These are phyloP conservation scores for Bujurquina vittata DNA, from an alignment of 2,113 vertebrate species.

Conservation along the genomic window DNA sequence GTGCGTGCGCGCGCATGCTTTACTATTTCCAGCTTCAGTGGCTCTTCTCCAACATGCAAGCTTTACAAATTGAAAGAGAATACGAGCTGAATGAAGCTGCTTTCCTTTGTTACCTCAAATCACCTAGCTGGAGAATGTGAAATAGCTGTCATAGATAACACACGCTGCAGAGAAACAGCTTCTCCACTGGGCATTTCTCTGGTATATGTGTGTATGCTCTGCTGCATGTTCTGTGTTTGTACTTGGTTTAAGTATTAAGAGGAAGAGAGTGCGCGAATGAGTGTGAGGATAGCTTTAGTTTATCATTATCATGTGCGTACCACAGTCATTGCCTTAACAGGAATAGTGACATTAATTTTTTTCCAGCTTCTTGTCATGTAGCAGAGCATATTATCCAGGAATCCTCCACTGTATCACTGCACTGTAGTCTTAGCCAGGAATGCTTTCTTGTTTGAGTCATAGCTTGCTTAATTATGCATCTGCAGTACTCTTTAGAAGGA, in stretches of 20 bases:
- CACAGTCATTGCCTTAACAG: slow-evolving; percentile 18
- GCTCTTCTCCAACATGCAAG: slow-evolving; percentile 32
- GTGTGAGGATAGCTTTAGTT: slow-evolving; percentile 42
- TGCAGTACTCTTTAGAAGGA: slow-evolving; percentile 23
- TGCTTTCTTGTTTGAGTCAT: slow-evolving; percentile 12
- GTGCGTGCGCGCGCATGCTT: not conserved
- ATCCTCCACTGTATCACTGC: not conserved
- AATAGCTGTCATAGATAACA: slow-evolving; percentile 7
- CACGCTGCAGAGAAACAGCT: slow-evolving; percentile 15
- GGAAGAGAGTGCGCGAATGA: slow-evolving; percentile 14
- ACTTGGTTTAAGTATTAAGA: slow-evolving; percentile 12
- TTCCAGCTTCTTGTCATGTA: not conserved
- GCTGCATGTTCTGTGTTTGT: slow-evolving; percentile 3
- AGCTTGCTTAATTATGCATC: slow-evolving; percentile 34
- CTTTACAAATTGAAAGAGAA: slow-evolving; percentile 23
- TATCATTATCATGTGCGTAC: slow-evolving; percentile 40
- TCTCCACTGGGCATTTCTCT: not conserved
- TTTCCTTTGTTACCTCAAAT: slow-evolving; percentile 47
- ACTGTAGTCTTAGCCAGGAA: slow-evolving; percentile 1
- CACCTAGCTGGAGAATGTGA: slow-evolving; percentile 24
- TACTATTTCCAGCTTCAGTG: slow-evolving; percentile 17
- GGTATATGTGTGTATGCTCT: not conserved
- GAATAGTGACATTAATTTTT: slow-evolving; percentile 37
- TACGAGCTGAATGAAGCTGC: slow-evolving; percentile 37
- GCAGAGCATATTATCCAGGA: slow-evolving; percentile 1